phyloP scores from a whole-genome alignment of 1,140 invertebrate genomes.

The Drosophila aff. region DNA sequence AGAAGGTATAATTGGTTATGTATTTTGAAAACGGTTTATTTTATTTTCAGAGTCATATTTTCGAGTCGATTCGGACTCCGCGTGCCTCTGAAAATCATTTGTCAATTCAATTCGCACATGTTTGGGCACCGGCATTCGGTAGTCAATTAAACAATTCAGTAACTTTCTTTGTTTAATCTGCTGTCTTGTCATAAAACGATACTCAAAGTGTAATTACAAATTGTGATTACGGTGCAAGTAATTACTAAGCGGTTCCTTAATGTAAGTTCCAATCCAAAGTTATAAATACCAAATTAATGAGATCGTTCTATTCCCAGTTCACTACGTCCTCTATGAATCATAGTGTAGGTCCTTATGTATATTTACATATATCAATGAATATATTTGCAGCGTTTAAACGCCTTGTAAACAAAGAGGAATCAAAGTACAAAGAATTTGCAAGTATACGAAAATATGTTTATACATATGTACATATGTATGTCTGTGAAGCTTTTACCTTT shows the following conservation, averaged over 20 bases:
- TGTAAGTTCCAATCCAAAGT: background rate
- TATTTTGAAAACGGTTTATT: background rate
- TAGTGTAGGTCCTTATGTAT: background rate
- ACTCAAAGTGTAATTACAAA: too few species aligned
- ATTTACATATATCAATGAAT: background rate
- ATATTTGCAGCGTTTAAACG: background rate
- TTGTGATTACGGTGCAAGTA: too few species aligned
- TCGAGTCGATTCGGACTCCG: too few species aligned
- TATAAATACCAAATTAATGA: background rate
- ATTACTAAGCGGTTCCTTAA: too few species aligned
- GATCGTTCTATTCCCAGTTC: background rate
- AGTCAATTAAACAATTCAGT: too few species aligned
- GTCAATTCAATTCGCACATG: too few species aligned
- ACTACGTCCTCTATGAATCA: background rate
- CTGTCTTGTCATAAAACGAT: too few species aligned
- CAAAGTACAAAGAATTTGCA: background rate
- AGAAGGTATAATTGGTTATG: background rate
- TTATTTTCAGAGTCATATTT: background rate
- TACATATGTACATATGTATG: background rate
- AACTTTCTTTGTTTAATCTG: too few species aligned
- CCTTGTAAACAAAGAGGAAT: slow-evolving; percentile 1
- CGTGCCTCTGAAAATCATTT: too few species aligned
- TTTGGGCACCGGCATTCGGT: too few species aligned
- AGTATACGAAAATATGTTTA: background rate
- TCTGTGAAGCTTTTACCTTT: background rate